These are phyloP conservation scores for Elachura formosa DNA, from an alignment of 2,113 vertebrate species.

Conservation along the genomic window DNA sequence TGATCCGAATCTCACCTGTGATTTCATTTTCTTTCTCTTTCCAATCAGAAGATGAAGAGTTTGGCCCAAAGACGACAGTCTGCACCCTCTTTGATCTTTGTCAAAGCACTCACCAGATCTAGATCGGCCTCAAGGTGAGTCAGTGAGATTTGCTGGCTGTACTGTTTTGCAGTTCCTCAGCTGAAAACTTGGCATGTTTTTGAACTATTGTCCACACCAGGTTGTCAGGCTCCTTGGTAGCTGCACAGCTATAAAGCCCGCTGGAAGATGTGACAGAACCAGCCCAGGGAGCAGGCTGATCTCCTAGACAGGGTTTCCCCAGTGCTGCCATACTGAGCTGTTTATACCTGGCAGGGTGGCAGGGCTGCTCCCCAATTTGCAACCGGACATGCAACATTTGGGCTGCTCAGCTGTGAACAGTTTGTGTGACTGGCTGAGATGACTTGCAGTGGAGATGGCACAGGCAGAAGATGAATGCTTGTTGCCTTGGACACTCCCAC, in stretches of 20 bases:
- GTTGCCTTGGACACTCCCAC: neutral
- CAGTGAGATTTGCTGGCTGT: neutral
- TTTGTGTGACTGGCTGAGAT: neutral
- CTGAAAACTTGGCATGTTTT: neutral
- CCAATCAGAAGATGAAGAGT: conserved; percentile 88
- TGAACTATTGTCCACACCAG: neutral
- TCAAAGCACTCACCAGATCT: conserved; percentile 89
- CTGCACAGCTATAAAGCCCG: neutral
- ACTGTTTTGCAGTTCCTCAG: neutral
- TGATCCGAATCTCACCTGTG: neutral
- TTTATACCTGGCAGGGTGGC: neutral
- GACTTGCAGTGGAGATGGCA: neutral
- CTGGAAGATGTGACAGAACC: neutral
- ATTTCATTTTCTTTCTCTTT: conserved; percentile 40
- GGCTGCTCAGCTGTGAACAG: neutral
- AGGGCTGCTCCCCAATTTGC: neutral
- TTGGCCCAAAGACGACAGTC: conserved; percentile 89
- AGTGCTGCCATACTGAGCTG: neutral
- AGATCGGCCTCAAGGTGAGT: conserved; percentile 83
- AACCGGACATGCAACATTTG: rapidly evolving
- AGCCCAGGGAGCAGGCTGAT: rapidly evolving
- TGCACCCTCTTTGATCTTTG: conserved; percentile 89
- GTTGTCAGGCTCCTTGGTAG: neutral
- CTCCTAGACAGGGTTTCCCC: neutral
- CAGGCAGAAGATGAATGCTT: neutral